Percentiles rank a stretch among this genome's conserved stretches.
These are phyloP conservation scores for Larimichthys polyactis DNA, from an alignment of 2,113 vertebrate genomes.

Conservation along the genomic window DNA sequence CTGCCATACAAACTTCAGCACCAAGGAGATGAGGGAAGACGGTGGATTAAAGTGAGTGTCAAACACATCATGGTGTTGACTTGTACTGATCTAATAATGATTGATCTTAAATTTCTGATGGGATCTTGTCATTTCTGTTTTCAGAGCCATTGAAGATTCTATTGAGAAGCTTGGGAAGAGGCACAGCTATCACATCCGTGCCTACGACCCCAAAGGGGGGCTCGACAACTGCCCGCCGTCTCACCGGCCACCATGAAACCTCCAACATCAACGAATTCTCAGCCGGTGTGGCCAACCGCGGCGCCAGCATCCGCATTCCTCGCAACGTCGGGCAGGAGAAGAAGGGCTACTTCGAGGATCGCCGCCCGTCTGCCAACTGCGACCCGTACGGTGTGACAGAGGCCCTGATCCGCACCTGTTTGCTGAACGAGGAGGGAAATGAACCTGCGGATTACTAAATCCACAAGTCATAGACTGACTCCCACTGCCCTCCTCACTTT, in stretches of 20 bases:
- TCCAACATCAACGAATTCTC: slow-evolving; percentile 98
- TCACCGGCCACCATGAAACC: slow-evolving; percentile 94
- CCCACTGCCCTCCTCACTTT: slow-evolving; percentile 40
- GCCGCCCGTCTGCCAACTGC: slow-evolving; percentile 96
- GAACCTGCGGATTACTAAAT: slow-evolving; percentile 89
- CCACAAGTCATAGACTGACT: slow-evolving; percentile 63
- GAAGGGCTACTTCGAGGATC: slow-evolving; percentile 97
- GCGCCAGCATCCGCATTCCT: slow-evolving; percentile 96
- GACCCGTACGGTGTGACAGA: slow-evolving; percentile 94
- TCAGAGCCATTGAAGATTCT: slow-evolving; percentile 93
- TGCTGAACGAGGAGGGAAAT: slow-evolving; percentile 92
- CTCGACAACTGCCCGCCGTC: slow-evolving; percentile 94
- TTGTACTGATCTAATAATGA: neutral
- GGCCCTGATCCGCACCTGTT: slow-evolving; percentile 94
- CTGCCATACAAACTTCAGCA: slow-evolving; percentile 98
- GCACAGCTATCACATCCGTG: slow-evolving; percentile 94
- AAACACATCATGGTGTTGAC: rapidly evolving
- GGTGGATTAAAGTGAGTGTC: slow-evolving; percentile 91
- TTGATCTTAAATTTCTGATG: neutral
- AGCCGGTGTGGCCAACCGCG: slow-evolving; percentile 94
- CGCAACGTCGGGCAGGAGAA: slow-evolving; percentile 92
- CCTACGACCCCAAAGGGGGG: slow-evolving; percentile 96
- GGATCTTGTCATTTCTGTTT: neutral
- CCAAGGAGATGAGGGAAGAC: slow-evolving; percentile 93
- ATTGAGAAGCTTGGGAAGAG: slow-evolving; percentile 93